Base-by-base conservation (phyloP, 1,140 invertebrate species). In the Pseudomyrmex gracilis region DNA sequence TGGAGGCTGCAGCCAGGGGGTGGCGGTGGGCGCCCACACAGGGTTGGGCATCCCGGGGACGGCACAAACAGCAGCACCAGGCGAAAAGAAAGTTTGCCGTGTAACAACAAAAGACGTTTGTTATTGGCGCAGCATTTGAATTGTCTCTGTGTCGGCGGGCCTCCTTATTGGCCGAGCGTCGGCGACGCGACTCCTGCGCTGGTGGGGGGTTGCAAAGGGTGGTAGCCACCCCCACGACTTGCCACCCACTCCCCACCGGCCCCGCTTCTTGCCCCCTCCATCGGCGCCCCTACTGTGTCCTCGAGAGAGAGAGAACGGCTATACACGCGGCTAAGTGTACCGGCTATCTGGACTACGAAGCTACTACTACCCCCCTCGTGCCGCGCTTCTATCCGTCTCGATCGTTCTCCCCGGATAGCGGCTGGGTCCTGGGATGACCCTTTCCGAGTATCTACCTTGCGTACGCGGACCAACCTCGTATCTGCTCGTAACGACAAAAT, bases 71-170 rank as follows among this genome's bases (percentile, higher is more conserved):
- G 88, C 76, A 92, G 88, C 83, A 88, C 84, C 87, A 78, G 85
- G 83, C 87, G 90, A 92, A 92, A 92, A 93, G 92, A 93, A 93
- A 93, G 90, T 93, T 94, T 93, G 90, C 91, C 90, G 90, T 93
- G 82, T 89, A 94, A 94, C 94, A 94, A 94, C 94, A 94, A 94
- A 94, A 94, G 94, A 93, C 94, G 93, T 94, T 94, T 94, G 94
- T 94, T 94, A 94, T 94, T 94, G 94, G 94, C 85, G 90, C 91
- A 93, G 93, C 93, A 94, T 94, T 94, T 91, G 93, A 94, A 94
- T 94, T 94, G 93, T 94, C 94, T 93, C 92, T 92, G 91, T 91
- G 93, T 92, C 87, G 90, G 90, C 89, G 87, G 82, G 90, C 90
- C 92, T 94, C 90, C 94, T 94, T 94, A 94, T 94, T 94, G 94